Evolutionary conservation across 2,888 invertebrate species (phyloP).

Genomic region (Pristionchus exspectatus): DNA sequence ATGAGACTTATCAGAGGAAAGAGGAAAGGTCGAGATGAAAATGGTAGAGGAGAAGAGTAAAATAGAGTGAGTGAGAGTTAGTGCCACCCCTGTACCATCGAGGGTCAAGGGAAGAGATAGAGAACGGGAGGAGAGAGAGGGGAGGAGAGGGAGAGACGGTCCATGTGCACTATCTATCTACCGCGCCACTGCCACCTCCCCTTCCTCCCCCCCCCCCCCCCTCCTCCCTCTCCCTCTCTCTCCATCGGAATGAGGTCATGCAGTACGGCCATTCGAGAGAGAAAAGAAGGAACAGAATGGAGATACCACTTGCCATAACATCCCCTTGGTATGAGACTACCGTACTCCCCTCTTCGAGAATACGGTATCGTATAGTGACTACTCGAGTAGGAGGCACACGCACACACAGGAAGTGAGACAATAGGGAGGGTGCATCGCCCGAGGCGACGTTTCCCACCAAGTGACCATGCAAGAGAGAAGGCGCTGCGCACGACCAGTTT

Average conservation of each 20-base stretch:
- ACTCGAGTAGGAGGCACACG: slow-evolving; percentile 14
- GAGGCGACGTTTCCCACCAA: slow-evolving; percentile 9
- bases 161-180: slow-evolving; percentile 46
- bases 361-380: slow-evolving; percentile 44
- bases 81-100: slow-evolving; percentile 47
- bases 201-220: not conserved
- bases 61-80: slow-evolving; percentile 20
- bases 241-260: slow-evolving; percentile 38
- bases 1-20: not conserved
- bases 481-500: slow-evolving; percentile 32
- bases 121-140: slow-evolving; percentile 54
- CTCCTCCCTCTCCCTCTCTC: not conserved
- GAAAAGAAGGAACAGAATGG: not conserved
- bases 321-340: not conserved
- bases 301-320: slow-evolving; percentile 19
- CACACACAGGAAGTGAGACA: slow-evolving; percentile 23
- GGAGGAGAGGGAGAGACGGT: slow-evolving; percentile 37
- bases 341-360: not conserved
- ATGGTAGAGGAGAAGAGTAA: not conserved
- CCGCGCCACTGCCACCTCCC: slow-evolving; percentile 18
- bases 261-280: slow-evolving; percentile 24
- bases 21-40: slow-evolving; percentile 43
- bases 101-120: slow-evolving; percentile 33
- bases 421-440: slow-evolving; percentile 33
- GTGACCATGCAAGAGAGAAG: slow-evolving; percentile 27